phyloP scores from a whole-genome alignment of 2,888 invertebrate genomes.

The Lasioglossum oenotherae region DNA sequence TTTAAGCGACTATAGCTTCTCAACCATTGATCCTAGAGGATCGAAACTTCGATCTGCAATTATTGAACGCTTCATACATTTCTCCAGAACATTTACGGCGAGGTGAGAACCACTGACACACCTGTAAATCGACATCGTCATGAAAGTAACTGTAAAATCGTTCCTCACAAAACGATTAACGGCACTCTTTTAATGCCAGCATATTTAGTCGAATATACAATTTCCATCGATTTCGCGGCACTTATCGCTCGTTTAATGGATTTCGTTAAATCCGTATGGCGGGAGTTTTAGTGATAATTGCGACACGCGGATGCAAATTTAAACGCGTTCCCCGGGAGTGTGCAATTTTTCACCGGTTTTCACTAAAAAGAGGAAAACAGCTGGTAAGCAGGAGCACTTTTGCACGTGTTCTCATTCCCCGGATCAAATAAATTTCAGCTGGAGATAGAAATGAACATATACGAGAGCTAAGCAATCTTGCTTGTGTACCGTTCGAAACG shows the following conservation, averaged over 20 bases:
- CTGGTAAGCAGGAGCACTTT: slow-evolving; percentile 54
- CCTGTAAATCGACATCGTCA: not conserved
- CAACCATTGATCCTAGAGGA: too few relatives aligned
- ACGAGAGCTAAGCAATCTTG: slow-evolving; percentile 58
- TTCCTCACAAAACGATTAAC: not conserved
- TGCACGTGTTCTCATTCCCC: slow-evolving; percentile 63
- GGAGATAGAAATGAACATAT: slow-evolving; percentile 66
- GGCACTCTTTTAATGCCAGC: not conserved
- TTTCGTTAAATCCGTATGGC: slow-evolving; percentile 7
- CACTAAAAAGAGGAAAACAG: slow-evolving; percentile 46
- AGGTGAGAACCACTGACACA: not conserved
- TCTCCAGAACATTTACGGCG: not conserved
- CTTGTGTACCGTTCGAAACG: slow-evolving; percentile 11
- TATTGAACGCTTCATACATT: too few relatives aligned
- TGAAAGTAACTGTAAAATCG: not conserved
- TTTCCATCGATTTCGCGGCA: not conserved
- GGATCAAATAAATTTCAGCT: slow-evolving; percentile 62
- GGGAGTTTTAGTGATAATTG: slow-evolving; percentile 30
- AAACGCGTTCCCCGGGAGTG: slow-evolving; percentile 13
- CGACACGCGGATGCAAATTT: slow-evolving; percentile 20
- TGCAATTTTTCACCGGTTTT: slow-evolving; percentile 58
- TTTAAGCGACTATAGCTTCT: too few relatives aligned
- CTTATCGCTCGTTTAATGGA: not conserved
- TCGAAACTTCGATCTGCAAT: too few relatives aligned
- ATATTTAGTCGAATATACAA: not conserved